Base-by-base conservation (phyloP, 2,797 vertebrate species). In the Pristis pectinata region DNA sequence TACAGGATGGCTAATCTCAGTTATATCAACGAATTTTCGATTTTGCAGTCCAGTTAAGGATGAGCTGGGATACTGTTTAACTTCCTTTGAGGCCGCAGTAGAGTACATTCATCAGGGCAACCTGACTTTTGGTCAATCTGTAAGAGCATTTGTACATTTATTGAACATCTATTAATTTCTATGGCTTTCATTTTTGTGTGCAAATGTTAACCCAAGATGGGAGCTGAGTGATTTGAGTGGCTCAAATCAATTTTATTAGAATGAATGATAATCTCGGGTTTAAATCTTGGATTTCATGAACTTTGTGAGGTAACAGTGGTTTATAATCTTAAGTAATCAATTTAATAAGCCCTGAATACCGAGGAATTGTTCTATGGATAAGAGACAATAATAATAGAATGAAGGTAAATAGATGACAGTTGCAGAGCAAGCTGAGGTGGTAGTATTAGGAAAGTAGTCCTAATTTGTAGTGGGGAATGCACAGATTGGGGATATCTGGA, bases 1-100 rank as follows among this genome's bases (percentile, higher is more conserved):
- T 94, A 89, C 95, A 99, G 99, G 99, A 98, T 99, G 98, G 99
- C 99, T 94, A 99, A 99, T 96, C 96, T 99, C 96, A 99, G 98
- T 96, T 99, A 99, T 95, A 98, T 99, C 95, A 98, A 98, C n/a
- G 96, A 99, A 99, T 97, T 99, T 99, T 96, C 97, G 98, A 95
- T 98, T 99, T 95, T 98, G 98, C 96, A 98, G 97, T 95, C 98
- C 98, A 0, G 97, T 97, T 13, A 99, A 99, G 96, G 99, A 99
- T 94, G 98, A 99, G 74, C 94, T 99, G 96, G 98, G 98, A 83
- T 99, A 98, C 97, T 99, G 98, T 89, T 97, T 99, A 95, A 99
- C 98, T 94, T 99, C 98, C 0, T 95, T 99, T 3, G 98, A 99
- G 96, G 99, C 99, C 0, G 99, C 99, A 0, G 97, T 99, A 77